Evolutionary conservation across 2,797 vertebrate species (phyloP), one percentile per base, ranked within the genome.

Genomic region (Labroides dimidiatus): DNA sequence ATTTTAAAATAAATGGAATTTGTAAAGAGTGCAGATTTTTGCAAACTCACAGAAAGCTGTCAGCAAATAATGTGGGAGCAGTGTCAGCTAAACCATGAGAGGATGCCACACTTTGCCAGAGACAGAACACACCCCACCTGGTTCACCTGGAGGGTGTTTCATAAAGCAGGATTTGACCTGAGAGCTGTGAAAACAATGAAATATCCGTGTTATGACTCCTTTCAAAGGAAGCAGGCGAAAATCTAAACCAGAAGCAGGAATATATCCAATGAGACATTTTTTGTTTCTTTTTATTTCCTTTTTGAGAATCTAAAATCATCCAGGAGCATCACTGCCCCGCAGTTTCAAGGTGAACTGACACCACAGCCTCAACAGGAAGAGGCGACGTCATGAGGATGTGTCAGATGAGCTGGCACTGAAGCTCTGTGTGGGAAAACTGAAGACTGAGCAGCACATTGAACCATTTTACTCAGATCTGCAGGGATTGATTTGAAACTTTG

Each of bases 281-380:
- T 12, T 21, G 2, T 3, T 39, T 12, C 10, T 39, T 12, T 39
- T 7, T 4, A 6, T 39, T 39, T 14, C 1, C 24, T 43, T 19
- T 51, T 7, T 49, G 20, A 23, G 19, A 37, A 20, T 36, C 7
- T 66, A 27, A 52, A 36, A 56, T 2, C 42, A 33, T 15, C 27
- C 1, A n/a, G 1, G 14, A 36, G 24, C 10, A 10, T 49, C 20
- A 0, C 1, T 41, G 66, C 58, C 59, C 57, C 72, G 55, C 15
- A n/a, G 19, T 43, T 43, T 67, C 41, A 78, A 84, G 81, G 83
- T 79, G 76, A 85, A 66, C 37, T n/a, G 37, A 54, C 73, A 59
- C 71, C 48, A 64, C 37, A 9, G 56, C 43, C 68, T 56, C 49
- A 0, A 41, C 52, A n/a, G 77, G 76, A 52, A 20, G 42, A 12